phyloP scores from a whole-genome alignment of 2,888 invertebrate species.

The Plebejus argus region DNA sequence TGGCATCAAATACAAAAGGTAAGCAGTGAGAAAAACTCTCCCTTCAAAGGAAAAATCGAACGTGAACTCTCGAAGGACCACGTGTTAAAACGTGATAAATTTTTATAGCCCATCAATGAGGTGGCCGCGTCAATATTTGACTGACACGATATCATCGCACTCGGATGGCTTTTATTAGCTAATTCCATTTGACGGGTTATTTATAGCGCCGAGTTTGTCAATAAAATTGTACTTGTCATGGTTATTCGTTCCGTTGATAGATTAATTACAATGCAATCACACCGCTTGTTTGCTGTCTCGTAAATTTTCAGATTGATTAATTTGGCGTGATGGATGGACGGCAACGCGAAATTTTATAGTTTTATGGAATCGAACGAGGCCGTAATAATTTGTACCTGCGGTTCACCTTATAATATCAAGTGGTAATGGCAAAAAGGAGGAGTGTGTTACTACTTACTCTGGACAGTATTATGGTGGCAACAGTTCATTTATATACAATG shows the following conservation, averaged over 20 bases:
- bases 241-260: constrained; percentile 1
- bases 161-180: constrained; percentile 30
- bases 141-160: constrained; percentile 24
- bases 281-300: constrained; percentile 14
- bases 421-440: too few relatives aligned
- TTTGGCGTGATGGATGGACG: not conserved
- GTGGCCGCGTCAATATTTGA: constrained; percentile 22
- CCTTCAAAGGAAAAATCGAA: not conserved
- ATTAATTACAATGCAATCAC: constrained; percentile 26
- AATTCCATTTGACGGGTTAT: constrained; percentile 29
- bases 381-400: too few relatives aligned
- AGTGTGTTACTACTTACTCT: too few relatives aligned
- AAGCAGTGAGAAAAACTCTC: not conserved
- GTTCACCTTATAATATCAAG: too few relatives aligned
- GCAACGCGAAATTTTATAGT: constrained; percentile 1
- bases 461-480: too few relatives aligned
- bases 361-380: not conserved
- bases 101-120: constrained; percentile 17
- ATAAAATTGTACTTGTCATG: constrained; percentile 6
- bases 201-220: constrained; percentile 23
- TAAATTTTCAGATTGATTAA: constrained; percentile 6
- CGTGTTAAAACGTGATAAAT: constrained; percentile 4
- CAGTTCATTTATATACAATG: too few relatives aligned
- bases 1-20: too few relatives aligned
- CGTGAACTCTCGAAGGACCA: not conserved